These are phyloP conservation scores for Darevskia nairensis DNA, from an alignment of 2,797 vertebrate species.

Conservation along the genomic window DNA sequence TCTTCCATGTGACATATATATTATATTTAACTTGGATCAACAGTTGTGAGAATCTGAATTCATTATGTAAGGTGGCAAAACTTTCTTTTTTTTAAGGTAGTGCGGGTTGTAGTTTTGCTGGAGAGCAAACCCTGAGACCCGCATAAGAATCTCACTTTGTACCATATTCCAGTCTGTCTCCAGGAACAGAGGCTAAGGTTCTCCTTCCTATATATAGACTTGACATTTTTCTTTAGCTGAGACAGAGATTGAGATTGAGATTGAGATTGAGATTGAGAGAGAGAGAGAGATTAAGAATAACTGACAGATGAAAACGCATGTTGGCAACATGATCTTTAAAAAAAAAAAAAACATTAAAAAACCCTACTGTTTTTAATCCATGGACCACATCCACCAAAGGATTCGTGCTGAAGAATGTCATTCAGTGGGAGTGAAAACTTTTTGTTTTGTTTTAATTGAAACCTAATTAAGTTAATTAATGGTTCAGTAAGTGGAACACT, in stretches of 20 bases:
- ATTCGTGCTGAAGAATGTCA: background rate
- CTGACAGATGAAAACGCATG: conserved; percentile 38
- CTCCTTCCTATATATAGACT: conserved; percentile 53
- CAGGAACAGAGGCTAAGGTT: conserved; percentile 29
- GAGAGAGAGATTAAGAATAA: conserved; percentile 38
- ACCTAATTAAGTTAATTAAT: background rate
- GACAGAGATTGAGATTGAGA: background rate
- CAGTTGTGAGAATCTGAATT: background rate
- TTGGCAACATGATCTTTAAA: background rate
- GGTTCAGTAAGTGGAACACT: background rate
- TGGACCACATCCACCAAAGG: conserved; percentile 40
- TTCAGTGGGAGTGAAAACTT: conserved; percentile 7
- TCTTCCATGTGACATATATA: too few relatives aligned
- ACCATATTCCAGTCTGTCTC: conserved; percentile 13
- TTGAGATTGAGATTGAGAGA: background rate
- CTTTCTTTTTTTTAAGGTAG: conserved; percentile 17
- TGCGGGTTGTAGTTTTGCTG: conserved; percentile 42
- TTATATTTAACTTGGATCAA: background rate
- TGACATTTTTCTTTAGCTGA: conserved; percentile 68
- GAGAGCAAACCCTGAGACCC: conserved; percentile 37
- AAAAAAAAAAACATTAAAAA: background rate
- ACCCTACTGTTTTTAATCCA: background rate
- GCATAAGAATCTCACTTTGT: background rate
- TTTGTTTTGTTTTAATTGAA: background rate
- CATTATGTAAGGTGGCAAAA: rapidly evolving